Evolutionary conservation across 1,140 invertebrate genomes (phyloP), one percentile per base, ranked within the genome.

Genomic region (Prorops nasuta): DNA sequence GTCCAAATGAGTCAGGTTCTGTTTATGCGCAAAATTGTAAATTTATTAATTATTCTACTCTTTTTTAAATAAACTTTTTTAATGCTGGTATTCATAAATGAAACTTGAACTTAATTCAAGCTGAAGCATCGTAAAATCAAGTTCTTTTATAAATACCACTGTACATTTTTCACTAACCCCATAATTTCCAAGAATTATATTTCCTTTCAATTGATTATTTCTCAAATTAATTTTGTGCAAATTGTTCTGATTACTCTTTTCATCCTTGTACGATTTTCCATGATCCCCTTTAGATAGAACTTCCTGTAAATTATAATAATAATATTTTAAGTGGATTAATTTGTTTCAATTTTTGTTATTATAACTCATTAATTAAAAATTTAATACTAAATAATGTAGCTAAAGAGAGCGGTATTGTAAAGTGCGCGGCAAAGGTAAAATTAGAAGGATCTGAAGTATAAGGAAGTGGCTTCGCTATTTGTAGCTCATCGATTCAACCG

Each of bases 121-220:
- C 12, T 6, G n/a, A 9, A 19, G 16, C 15, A 18, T 22, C 10
- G 16, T 21, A 17, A 24, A 48, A 38, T 22, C 24, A 42, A 31
- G 35, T 43, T 34, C 8, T 43, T 14, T 37, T 21, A 42, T 28
- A 28, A n/a, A 34, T 12, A 16, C 14, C 20, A 15, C 22, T 41
- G 17, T 32, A 20, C 18, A 9, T 28, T 36, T 46, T 34, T 42
- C 55, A 80, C 79, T 84, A 81, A 90, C 89, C 61, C 87, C 88
- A 71, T 90, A 91, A 70, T 90, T 90, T 50, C 88, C 88, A 21
- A 91, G 81, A 54, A 91, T 86, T 44, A 91, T 90, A 71, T 86
- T 89, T 55, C 88, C 89, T 70, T 89, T 89, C 4, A 91, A 72
- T 54, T 85, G 82, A 71, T 90, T 90, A 52, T 86, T 84, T 46